Base-by-base conservation (phyloP, 2,113 vertebrate species). In the Gasterosteus nipponicus region DNA sequence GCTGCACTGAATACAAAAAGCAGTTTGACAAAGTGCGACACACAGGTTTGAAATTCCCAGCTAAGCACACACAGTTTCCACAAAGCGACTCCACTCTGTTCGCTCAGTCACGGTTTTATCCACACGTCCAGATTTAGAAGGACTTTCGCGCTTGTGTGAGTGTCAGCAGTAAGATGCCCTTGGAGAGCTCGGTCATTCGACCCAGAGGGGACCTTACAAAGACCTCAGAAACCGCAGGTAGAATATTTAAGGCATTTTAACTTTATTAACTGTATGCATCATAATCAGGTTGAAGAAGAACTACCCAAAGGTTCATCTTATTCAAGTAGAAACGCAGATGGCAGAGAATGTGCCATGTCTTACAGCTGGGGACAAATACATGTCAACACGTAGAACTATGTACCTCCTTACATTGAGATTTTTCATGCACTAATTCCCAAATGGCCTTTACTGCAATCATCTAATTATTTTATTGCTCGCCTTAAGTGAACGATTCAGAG, bases 41-140 rank as follows among this genome's bases (percentile, higher is more conserved):
- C 58, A 18, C 9, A 5, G 10, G n/a, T 38, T 72, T 29, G 2
- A 44, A 35, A n/a, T 38, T 59, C 22, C 18, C 29, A 63, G 6
- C 69, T 39, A 66, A 49, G 31, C 16, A 69, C 11, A 73, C 3
- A 72, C 47, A 1, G 62, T 62, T 75, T 49, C 41, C 68, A 79
- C 69, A 54, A 14, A 58, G 46, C 7, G 47, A 75, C 39, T 73
- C 76, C 51, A n/a, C 57, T 22, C 39, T 0, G 5, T 58, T 80
- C 46, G 62, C 72, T 82, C 75, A 19, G 29, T 78, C 54, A 69
- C 61, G 54, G 44, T 49, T 81, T 73, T 22, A 46, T 64, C 39
- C 59, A 77, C 65, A 60, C 14, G 0, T 74, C 71, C 81, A 14
- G 29, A 72, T 81, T 86, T 83, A 80, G 73, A 75, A 6, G 19